Conservation (phyloP, 92 coral and sea anemone genomes). For the Meandrina meandrites region DNA sequence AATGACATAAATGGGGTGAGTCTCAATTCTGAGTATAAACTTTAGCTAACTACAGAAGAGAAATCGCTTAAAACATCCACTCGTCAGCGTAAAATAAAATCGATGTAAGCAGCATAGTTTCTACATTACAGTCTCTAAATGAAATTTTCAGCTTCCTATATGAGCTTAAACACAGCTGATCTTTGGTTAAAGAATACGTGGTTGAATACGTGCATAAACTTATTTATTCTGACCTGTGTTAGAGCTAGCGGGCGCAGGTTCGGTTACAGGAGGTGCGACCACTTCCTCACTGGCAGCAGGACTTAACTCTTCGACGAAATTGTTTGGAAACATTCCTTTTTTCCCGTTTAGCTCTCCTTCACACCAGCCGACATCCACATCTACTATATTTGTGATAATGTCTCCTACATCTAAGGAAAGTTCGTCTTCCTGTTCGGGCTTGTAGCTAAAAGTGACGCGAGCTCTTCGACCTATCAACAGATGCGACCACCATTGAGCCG, state of each 20-base stretch:
- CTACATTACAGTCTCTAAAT: too few relatives aligned
- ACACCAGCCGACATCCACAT: slow-evolving; percentile 93
- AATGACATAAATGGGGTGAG: not conserved
- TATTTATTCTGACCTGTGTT: slow-evolving; percentile 39
- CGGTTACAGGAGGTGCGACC: not conserved
- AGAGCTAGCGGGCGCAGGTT: not conserved
- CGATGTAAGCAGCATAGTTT: not conserved
- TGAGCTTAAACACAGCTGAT: not conserved
- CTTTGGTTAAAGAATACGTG: not conserved
- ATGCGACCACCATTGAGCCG: not conserved
- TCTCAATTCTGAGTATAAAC: not conserved
- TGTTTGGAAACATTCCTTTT: slow-evolving; percentile 87
- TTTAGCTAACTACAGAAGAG: not conserved
- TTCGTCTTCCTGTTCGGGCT: slow-evolving; percentile 80
- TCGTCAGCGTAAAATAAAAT: not conserved
- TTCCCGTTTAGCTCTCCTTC: slow-evolving; percentile 84
- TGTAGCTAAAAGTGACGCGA: slow-evolving; percentile 81
- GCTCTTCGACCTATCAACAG: slow-evolving; percentile 68
- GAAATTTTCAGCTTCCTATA: not conserved
- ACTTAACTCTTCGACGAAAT: slow-evolving; percentile 77
- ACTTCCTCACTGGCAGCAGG: slow-evolving; percentile 32
- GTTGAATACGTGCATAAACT: not conserved
- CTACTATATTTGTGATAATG: slow-evolving; percentile 69
- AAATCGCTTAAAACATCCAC: not conserved
- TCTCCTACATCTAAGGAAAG: slow-evolving; percentile 71